Evolutionary conservation across 2,797 vertebrate species (phyloP).

Genomic region (Parauchenoglanis ngamensis): DNA sequence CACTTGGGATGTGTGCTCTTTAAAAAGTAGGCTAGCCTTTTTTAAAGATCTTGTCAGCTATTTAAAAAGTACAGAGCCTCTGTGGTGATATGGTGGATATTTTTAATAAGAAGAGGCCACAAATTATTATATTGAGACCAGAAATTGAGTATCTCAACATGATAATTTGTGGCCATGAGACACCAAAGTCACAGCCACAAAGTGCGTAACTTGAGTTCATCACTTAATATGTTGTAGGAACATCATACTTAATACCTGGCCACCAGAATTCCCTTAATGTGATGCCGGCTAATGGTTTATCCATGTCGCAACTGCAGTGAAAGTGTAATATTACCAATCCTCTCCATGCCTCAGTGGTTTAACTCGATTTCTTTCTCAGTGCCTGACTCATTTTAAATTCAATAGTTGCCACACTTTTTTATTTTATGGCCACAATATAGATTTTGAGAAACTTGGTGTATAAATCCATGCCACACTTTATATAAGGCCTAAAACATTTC

Average conservation of each 20-base stretch:
- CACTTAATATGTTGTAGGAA: not conserved
- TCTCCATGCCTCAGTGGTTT: not conserved
- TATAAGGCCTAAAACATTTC: not conserved
- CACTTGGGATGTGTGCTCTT: constrained; percentile 16
- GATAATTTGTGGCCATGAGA: not conserved
- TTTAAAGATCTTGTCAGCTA: constrained; percentile 6
- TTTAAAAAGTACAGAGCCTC: not conserved
- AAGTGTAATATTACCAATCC: not conserved
- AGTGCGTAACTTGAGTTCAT: not conserved
- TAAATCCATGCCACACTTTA: not conserved
- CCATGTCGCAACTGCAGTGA: not conserved
- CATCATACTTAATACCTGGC: not conserved
- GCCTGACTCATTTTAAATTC: not conserved
- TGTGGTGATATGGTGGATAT: not conserved
- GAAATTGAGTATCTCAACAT: not conserved
- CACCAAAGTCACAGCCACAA: not conserved
- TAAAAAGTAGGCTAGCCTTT: not conserved
- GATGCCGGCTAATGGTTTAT: not conserved
- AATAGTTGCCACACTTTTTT: not conserved
- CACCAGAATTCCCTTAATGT: not conserved
- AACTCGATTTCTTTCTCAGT: not conserved
- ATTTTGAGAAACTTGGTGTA: not conserved
- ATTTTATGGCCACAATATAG: not conserved
- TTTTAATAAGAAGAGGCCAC: not conserved
- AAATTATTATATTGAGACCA: no score